Evolutionary conservation across 2,888 invertebrate genomes (phyloP).

Genomic region (Stictocephala bisonia): DNA sequence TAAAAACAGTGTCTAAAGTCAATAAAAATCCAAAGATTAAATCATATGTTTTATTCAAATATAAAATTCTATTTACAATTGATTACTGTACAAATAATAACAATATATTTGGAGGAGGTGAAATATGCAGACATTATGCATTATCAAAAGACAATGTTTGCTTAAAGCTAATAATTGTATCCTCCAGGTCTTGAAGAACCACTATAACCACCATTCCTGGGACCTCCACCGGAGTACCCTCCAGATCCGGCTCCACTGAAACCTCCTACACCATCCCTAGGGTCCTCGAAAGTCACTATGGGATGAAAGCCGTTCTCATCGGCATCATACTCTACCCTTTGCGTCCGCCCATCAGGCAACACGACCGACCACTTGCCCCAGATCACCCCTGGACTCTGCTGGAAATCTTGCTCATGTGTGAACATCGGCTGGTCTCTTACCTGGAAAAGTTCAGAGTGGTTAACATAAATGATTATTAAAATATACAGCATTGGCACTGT

Average conservation of each 20-base stretch:
- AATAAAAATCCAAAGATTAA: too few species aligned
- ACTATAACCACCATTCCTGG: background rate
- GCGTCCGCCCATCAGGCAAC: conserved; percentile 87
- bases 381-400: conserved; percentile 62
- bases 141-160: too few species aligned
- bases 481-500: too few species aligned
- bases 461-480: background rate
- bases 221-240: background rate
- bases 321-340: conserved; percentile 86
- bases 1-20: too few species aligned
- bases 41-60: too few species aligned
- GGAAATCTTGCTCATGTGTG: conserved; percentile 84
- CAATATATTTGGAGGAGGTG: too few species aligned
- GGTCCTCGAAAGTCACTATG: conserved; percentile 81
- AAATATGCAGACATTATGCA: too few species aligned
- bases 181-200: too few species aligned
- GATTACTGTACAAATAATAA: too few species aligned
- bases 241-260: background rate
- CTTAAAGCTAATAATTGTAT: too few species aligned
- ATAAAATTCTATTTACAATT: too few species aligned
- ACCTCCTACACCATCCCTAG: background rate
- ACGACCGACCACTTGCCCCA: conserved; percentile 60
- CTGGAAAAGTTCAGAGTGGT: background rate
- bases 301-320: conserved; percentile 86
- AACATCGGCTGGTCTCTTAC: conserved; percentile 67